phyloP scores from a whole-genome alignment of 2,797 vertebrate genomes.

The Labeo calbasu region DNA sequence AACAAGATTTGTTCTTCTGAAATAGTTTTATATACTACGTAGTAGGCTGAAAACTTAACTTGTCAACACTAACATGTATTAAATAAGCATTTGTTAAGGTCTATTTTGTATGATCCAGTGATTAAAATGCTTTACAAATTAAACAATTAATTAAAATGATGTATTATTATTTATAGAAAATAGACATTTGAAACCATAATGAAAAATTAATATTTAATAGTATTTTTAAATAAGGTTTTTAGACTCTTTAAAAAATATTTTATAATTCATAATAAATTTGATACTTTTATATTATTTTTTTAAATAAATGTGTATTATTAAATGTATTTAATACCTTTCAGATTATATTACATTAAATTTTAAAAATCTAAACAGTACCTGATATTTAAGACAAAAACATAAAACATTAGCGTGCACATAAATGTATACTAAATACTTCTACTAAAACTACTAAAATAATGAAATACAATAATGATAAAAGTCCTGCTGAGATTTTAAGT shows the following conservation, averaged over 20 bases:
- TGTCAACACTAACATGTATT: neutral
- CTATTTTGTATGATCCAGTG: neutral
- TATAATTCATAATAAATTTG: too few relatives aligned
- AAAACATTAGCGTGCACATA: neutral
- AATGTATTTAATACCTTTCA: neutral
- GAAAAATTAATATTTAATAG: too few relatives aligned
- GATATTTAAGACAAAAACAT: neutral
- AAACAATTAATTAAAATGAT: constrained; percentile 1
- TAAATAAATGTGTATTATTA: neutral
- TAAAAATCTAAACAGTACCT: neutral
- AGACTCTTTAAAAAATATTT: too few relatives aligned
- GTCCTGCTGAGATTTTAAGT: neutral
- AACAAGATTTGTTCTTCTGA: neutral
- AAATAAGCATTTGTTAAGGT: neutral
- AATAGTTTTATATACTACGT: neutral
- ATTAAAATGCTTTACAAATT: neutral
- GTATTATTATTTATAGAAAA: neutral
- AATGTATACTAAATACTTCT: neutral
- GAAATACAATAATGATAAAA: too few relatives aligned
- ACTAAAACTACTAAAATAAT: neutral
- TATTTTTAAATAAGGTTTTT: too few relatives aligned
- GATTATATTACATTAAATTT: neutral
- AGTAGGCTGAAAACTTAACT: neutral
- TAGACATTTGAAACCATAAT: too few relatives aligned
- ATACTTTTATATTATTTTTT: too few relatives aligned